Evolutionary conservation across 2,888 invertebrate species (phyloP).

Genomic region (Drosophila nr. fundita): DNA sequence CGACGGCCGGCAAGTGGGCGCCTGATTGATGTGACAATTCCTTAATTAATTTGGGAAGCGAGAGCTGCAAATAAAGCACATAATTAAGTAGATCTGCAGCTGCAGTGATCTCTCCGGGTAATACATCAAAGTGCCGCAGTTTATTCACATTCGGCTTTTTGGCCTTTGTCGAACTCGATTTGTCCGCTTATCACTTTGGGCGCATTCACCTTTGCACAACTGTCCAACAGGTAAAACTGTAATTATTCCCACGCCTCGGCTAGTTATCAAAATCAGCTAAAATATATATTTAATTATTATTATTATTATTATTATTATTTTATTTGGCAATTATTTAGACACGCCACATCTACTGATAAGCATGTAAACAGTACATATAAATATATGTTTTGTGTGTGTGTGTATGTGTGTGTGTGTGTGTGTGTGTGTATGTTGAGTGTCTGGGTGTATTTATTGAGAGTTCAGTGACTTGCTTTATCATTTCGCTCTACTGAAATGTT

Average conservation of each 20-base stretch:
- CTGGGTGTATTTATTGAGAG: constrained; percentile 4
- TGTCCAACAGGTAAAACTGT: constrained; percentile 6
- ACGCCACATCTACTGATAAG: constrained; percentile 57
- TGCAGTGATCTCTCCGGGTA: constrained; percentile 42
- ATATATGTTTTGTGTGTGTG: constrained; percentile 1
- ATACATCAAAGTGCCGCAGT: constrained; percentile 66
- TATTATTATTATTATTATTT: neutral
- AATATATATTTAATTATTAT: neutral
- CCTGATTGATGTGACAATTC: constrained; percentile 82
- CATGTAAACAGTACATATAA: constrained; percentile 11
- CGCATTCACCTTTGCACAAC: constrained; percentile 21
- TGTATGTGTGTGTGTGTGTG: constrained; percentile 9
- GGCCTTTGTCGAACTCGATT: constrained; percentile 31
- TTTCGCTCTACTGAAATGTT: constrained; percentile 39
- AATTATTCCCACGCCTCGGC: constrained; percentile 54
- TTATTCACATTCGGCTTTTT: constrained; percentile 65
- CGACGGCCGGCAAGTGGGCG: constrained; percentile 63
- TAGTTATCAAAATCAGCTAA: constrained; percentile 47
- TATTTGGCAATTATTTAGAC: constrained; percentile 58
- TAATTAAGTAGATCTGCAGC: constrained; percentile 66
- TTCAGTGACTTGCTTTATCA: constrained; percentile 65
- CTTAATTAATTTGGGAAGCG: constrained; percentile 74
- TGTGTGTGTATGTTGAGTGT: neutral
- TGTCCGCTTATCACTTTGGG: constrained; percentile 38
- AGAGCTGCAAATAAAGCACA: constrained; percentile 37